phyloP scores from a whole-genome alignment of 2,888 invertebrate genomes.

The Trissolcus japonicus region DNA sequence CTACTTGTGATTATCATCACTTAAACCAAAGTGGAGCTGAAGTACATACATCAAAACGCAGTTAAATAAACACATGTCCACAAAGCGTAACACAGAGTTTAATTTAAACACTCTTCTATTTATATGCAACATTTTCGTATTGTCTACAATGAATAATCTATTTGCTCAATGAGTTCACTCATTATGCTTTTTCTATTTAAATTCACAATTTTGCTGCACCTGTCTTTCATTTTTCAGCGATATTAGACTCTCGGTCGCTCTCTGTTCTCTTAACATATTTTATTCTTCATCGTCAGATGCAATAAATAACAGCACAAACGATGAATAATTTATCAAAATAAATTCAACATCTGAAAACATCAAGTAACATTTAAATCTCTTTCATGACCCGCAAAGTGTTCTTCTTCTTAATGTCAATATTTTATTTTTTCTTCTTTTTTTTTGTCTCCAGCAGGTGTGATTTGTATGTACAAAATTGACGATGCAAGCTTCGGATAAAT shows the following conservation, averaged over 20 bases:
- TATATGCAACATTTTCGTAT: conserved; percentile 12
- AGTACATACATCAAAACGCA: background rate
- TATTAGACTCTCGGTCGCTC: background rate
- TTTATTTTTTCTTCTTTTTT: too few species aligned
- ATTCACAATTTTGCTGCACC: conserved; percentile 21
- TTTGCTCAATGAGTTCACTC: conserved; percentile 21
- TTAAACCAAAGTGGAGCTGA: background rate
- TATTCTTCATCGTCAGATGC: background rate
- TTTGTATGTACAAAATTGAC: too few species aligned
- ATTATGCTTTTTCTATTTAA: conserved; percentile 15
- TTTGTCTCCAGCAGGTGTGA: too few species aligned
- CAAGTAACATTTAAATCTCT: too few species aligned
- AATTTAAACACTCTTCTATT: conserved; percentile 16
- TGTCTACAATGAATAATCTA: conserved; percentile 20
- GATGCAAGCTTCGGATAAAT: background rate
- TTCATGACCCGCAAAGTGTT: too few species aligned
- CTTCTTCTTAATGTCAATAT: too few species aligned
- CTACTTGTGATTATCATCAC: background rate
- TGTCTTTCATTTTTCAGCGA: conserved; percentile 10
- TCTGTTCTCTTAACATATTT: background rate
- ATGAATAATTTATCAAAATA: too few species aligned
- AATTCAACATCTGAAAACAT: too few species aligned
- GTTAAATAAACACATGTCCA: conserved; percentile 1
- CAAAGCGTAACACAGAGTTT: conserved; percentile 1
- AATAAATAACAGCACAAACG: background rate